Evolutionary conservation across 2,888 invertebrate genomes (phyloP).

Genomic region (Strigamia maritima): DNA sequence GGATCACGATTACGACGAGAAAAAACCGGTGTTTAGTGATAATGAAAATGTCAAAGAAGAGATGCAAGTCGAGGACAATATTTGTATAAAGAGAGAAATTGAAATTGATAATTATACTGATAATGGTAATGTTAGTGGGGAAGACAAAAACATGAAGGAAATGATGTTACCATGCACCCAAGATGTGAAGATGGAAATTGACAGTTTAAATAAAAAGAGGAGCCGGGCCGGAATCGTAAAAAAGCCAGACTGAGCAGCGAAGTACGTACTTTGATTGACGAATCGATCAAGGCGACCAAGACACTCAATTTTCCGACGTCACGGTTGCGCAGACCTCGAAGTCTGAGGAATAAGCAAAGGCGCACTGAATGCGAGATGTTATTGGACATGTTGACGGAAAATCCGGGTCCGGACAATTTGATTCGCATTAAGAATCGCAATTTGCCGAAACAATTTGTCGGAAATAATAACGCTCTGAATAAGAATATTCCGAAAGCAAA

Average conservation of each 20-base stretch:
- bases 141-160: neutral
- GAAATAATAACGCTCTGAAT: neutral
- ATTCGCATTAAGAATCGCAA: neutral
- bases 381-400: constrained; percentile 31
- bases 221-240: neutral
- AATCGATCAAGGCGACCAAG: constrained; percentile 25
- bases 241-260: constrained; percentile 7
- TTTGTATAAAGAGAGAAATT: neutral
- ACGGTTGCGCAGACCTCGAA: neutral
- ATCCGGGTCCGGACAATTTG: neutral
- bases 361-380: constrained; percentile 35
- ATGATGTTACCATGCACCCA: neutral
- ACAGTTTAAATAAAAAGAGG: neutral
- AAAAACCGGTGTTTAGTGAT: neutral
- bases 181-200: neutral
- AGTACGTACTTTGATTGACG: constrained; percentile 10
- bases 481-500: neutral
- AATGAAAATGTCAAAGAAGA: neutral
- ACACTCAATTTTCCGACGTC: neutral
- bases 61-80: neutral
- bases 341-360: neutral
- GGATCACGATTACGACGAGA: neutral
- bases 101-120: no score
- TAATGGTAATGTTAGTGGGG: neutral
- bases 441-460: neutral